Conservation (phyloP, 2,797 vertebrate genomes). For the Manis crassicaudata region DNA sequence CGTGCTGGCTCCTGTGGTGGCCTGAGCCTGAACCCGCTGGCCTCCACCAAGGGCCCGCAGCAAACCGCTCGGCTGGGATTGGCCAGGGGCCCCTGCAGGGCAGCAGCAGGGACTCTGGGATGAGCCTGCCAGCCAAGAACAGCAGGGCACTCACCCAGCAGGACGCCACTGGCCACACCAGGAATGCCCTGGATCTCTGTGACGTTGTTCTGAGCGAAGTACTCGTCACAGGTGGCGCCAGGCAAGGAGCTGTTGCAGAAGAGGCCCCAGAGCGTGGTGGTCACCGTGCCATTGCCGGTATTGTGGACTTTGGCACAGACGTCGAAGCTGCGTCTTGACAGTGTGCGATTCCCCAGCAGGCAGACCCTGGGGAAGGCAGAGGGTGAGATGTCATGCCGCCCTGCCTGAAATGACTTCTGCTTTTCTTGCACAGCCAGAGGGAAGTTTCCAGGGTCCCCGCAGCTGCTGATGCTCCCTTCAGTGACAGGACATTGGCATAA, state of each 20-base stretch:
- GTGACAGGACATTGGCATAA: accelerated
- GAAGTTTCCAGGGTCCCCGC: too few relatives aligned
- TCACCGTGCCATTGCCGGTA: constrained; percentile 86
- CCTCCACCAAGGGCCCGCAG: too few relatives aligned
- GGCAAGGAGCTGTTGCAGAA: constrained; percentile 89
- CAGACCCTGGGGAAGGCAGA: constrained; percentile 88
- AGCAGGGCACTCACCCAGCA: constrained; percentile 87
- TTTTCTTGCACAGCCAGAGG: accelerated
- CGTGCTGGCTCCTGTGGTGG: too few relatives aligned
- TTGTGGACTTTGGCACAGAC: constrained; percentile 89
- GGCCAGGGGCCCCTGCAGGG: too few relatives aligned
- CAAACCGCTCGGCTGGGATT: too few relatives aligned
- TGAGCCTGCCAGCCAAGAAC: too few relatives aligned
- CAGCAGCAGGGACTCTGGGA: too few relatives aligned
- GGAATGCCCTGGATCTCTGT: constrained; percentile 94
- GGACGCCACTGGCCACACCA: constrained; percentile 91
- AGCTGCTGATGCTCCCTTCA: not conserved
- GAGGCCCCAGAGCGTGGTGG: constrained; percentile 90
- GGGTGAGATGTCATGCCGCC: accelerated
- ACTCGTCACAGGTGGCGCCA: constrained; percentile 90
- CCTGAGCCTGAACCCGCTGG: too few relatives aligned
- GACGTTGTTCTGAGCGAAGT: constrained; percentile 92
- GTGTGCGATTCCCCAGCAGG: constrained; percentile 95
- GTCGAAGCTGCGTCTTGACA: constrained; percentile 90
- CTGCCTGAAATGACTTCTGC: not conserved